phyloP scores from a whole-genome alignment of 2,113 vertebrate genomes.

The Cebidichthys violaceus region DNA sequence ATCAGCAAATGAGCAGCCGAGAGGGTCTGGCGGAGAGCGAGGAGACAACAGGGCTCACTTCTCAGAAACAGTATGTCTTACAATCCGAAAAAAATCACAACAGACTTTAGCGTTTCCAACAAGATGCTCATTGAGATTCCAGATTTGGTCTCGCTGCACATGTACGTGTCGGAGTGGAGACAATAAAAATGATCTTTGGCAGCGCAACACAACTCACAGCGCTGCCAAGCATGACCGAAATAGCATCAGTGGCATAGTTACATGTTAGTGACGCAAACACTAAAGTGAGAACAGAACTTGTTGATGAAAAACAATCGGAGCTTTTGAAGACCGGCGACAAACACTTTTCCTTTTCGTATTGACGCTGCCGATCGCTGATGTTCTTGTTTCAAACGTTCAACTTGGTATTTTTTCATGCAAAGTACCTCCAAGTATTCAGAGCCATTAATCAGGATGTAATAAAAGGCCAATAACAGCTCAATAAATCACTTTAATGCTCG shows the following conservation, averaged over 20 bases:
- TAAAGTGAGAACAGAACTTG: slow-evolving; percentile 37
- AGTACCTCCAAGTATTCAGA: slow-evolving; percentile 22
- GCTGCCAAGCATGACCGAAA: slow-evolving; percentile 55
- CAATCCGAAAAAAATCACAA: slow-evolving; percentile 18
- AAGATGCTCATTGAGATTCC: slow-evolving; percentile 1
- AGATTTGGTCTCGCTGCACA: slow-evolving; percentile 8
- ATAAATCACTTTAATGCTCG: slow-evolving; percentile 53
- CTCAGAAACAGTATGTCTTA: slow-evolving; percentile 34
- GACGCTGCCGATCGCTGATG: neutral
- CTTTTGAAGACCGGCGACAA: slow-evolving; percentile 11
- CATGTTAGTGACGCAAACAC: slow-evolving; percentile 47
- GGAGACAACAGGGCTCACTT: slow-evolving; percentile 18
- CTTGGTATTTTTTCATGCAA: slow-evolving; percentile 40
- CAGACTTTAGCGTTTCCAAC: slow-evolving; percentile 15
- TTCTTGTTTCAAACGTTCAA: slow-evolving; percentile 4
- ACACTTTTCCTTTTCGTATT: slow-evolving; percentile 5
- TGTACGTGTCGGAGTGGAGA: slow-evolving; percentile 21
- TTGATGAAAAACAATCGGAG: slow-evolving; percentile 12
- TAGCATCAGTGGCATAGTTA: slow-evolving; percentile 48
- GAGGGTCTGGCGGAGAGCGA: slow-evolving; percentile 25
- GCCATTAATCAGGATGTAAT: slow-evolving; percentile 65
- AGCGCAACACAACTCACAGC: neutral
- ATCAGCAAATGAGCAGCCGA: slow-evolving; percentile 42
- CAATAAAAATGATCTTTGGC: slow-evolving; percentile 44
- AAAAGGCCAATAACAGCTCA: slow-evolving; percentile 53